Percentiles rank a stretch among this genome's conserved stretches.
Conservation (phyloP, 2,888 invertebrate genomes). For the Brassicogethes aeneus region DNA sequence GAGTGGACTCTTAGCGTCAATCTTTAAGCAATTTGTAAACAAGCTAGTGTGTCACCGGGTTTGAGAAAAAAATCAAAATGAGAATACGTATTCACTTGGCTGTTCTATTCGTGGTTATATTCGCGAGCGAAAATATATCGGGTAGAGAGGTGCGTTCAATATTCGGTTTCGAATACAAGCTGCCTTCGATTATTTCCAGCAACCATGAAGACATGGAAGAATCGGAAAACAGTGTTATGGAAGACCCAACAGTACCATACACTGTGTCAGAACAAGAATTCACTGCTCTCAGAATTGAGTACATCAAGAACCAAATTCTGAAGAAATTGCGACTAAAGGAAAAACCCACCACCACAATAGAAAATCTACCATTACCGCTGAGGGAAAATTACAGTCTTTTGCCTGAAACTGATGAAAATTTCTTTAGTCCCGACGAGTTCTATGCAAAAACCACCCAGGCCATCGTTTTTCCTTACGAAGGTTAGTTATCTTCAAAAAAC, state of each 20-base stretch:
- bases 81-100: conserved; percentile 15
- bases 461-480: conserved; percentile 71
- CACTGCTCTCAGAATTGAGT: conserved; percentile 68
- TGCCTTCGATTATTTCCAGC: conserved; percentile 13
- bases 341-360: conserved; percentile 57
- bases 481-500: conserved; percentile 45
- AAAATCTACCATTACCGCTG: conserved; percentile 65
- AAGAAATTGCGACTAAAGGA: conserved; percentile 69
- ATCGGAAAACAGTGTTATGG: conserved; percentile 26
- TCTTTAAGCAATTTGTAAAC: conserved; percentile 31
- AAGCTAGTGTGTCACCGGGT: conserved; percentile 21
- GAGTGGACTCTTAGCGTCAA: conserved; percentile 33
- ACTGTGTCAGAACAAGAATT: conserved; percentile 44
- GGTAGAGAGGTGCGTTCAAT: conserved; percentile 25
- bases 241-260: conserved; percentile 16
- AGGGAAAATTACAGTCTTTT: conserved; percentile 61
- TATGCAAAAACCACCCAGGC: conserved; percentile 79
- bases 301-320: conserved; percentile 76
- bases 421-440: conserved; percentile 62
- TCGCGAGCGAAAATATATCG: conserved; percentile 15
- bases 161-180: conserved; percentile 19
- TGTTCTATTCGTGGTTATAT: conserved; percentile 20
- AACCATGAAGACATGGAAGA: conserved; percentile 24
- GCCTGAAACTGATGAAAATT: conserved; percentile 43
- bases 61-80: conserved; percentile 5